A percentile compares a stretch with the other conserved stretches of the same genome.
phyloP scores from a whole-genome alignment of 2,113 vertebrate species.

The Rhinogobius similis region DNA sequence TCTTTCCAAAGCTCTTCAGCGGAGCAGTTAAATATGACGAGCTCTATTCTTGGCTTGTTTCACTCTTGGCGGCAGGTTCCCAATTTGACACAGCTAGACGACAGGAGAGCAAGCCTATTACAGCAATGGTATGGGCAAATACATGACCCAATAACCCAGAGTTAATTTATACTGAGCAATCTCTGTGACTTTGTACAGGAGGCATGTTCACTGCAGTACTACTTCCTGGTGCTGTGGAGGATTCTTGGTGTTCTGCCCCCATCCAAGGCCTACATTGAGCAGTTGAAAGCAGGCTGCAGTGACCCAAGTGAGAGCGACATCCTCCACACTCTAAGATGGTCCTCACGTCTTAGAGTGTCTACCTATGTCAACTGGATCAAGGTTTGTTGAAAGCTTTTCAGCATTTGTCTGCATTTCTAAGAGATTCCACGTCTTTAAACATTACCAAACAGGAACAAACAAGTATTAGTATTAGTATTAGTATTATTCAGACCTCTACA shows the following conservation, averaged over 20 bases:
- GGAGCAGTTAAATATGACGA: constrained; percentile 88
- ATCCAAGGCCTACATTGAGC: constrained; percentile 90
- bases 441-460: too few relatives aligned
- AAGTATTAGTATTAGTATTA: too few relatives aligned
- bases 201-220: constrained; percentile 97
- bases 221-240: constrained; percentile 94
- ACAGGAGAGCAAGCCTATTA: constrained; percentile 88
- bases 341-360: constrained; percentile 87
- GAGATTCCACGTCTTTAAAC: not conserved
- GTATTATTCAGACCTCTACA: too few relatives aligned
- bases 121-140: constrained; percentile 82
- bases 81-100: constrained; percentile 91
- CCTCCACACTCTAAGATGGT: constrained; percentile 94
- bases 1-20: constrained; percentile 90
- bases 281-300: constrained; percentile 83
- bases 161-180: not conserved
- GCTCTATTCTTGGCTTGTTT: constrained; percentile 86
- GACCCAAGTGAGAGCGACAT: constrained; percentile 94
- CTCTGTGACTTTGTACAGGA: constrained; percentile 77
- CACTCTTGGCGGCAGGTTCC: constrained; percentile 89
- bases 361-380: constrained; percentile 94
- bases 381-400: constrained; percentile 69
- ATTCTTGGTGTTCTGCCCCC: constrained; percentile 93
- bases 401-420: not conserved
- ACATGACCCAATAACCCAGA: not conserved